These are phyloP conservation scores for Hoplias malabaricus DNA, from an alignment of 2,113 vertebrate species.

Conservation along the genomic window DNA sequence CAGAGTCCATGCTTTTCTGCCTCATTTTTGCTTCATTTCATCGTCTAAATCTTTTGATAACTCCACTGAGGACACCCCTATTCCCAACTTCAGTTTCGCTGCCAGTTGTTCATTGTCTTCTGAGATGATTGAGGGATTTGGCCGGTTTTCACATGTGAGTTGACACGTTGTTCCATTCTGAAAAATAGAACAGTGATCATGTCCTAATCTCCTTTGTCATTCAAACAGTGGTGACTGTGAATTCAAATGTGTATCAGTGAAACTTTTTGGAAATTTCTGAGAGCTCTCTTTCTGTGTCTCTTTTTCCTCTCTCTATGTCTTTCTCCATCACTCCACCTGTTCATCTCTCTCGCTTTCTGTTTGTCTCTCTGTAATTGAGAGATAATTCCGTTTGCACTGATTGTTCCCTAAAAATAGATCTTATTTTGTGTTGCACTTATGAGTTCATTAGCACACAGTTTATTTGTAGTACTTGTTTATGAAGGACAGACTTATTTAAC, in stretches of 20 bases:
- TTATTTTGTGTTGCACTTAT: neutral
- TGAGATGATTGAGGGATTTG: neutral
- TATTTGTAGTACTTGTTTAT: too few species aligned
- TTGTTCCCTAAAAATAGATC: neutral
- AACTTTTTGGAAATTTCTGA: too few species aligned
- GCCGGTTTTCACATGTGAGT: neutral
- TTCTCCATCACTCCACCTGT: neutral
- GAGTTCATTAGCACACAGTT: too few species aligned
- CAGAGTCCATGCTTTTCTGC: neutral
- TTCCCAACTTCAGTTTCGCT: neutral
- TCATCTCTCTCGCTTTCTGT: constrained; percentile 1
- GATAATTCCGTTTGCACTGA: neutral
- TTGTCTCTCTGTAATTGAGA: neutral
- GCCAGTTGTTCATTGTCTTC: neutral
- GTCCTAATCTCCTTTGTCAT: neutral
- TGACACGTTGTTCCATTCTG: neutral
- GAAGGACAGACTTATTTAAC: too few species aligned
- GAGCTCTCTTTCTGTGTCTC: too few species aligned
- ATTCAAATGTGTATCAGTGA: neutral
- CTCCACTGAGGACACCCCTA: neutral
- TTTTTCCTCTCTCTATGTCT: constrained; percentile 55
- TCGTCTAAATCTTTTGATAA: constrained; percentile 4
- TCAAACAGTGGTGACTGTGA: neutral
- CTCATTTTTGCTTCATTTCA: constrained; percentile 6
- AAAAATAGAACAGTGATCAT: neutral